Evolutionary conservation across 2,113 vertebrate genomes (phyloP), one percentile per base, ranked within the genome.

Genomic region (Emydura subglobosa): DNA sequence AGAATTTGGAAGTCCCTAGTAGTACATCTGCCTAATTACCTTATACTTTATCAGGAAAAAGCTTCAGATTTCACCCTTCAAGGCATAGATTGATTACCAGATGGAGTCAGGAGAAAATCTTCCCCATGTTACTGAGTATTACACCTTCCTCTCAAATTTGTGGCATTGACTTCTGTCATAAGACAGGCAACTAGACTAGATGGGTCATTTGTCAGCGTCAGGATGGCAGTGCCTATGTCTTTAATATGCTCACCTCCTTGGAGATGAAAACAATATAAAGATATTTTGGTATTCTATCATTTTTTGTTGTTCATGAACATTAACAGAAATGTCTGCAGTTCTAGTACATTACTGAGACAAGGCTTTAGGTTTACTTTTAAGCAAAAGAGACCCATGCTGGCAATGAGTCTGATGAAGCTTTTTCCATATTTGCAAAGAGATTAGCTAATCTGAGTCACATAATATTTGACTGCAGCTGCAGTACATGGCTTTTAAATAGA

Each of bases 91-190:
- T 81, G 94, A 86, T 83, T 79, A 85, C 82, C 96, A 96, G 96
- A 87, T 96, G 90, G 88, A 92, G 96, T 92, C 11, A 95, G 94
- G 94, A 95, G 89, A 94, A 94, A 87, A 83, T 88, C 59, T 93
- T 11, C 90, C 86, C 92, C 83, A 83, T 93, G 85, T 83, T 92
- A 82, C 10, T 96, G 88, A 86, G 82, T 94, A 92, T 95, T 96
- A 78, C 90, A 91, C 90, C 87, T 87, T 91, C 81, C 53, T 81
- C 27, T 95, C 79, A 83, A 89, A 84, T 88, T 95, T 92, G 80
- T 93, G 93, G 39, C 31, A 82, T 74, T 76, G n/a, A 86, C 79
- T 94, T 6, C 47, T 90, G 25, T 61, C 91, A 95, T 3, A 81
- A 96, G 95, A 92, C 92, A 79, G 93, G 91, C 59, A 89, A 86